phyloP scores from a whole-genome alignment of 2,113 vertebrate genomes.

The Poicephalus meyeri region DNA sequence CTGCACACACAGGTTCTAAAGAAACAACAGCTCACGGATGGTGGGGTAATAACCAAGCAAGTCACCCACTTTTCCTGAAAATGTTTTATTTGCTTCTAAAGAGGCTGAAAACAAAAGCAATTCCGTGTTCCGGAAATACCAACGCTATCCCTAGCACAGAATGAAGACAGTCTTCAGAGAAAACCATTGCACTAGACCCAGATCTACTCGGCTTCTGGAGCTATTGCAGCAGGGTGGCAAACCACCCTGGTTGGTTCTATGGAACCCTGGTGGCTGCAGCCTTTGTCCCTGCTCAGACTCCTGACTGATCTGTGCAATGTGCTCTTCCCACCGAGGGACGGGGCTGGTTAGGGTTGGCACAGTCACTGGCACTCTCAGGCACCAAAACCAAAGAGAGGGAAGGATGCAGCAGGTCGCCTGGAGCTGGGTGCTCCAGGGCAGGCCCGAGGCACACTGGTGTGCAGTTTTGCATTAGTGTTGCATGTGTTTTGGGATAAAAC shows the following conservation, averaged over 20 bases:
- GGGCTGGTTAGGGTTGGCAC: not conserved
- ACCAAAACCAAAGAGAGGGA: not conserved
- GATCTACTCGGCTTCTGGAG: not conserved
- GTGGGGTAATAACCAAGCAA: not conserved
- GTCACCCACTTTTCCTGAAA: constrained; percentile 1
- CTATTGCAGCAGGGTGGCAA: not conserved
- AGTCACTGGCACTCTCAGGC: not conserved
- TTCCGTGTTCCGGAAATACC: constrained; percentile 39
- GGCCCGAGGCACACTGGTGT: not conserved
- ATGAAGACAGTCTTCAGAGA: constrained; percentile 19
- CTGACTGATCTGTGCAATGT: not conserved
- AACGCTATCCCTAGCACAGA: constrained; percentile 4
- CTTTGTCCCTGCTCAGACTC: not conserved
- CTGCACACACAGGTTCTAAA: not conserved
- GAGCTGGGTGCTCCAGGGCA: not conserved
- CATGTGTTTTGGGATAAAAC: constrained; percentile 29
- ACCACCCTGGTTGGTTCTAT: not conserved
- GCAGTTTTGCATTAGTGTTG: constrained; percentile 1
- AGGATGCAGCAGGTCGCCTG: not conserved
- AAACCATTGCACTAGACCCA: constrained; percentile 32
- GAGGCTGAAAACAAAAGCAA: constrained; percentile 41
- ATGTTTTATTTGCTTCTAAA: constrained; percentile 71
- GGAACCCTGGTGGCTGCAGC: not conserved
- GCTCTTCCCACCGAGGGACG: rapidly evolving
- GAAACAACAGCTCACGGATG: not conserved